phyloP scores from a whole-genome alignment of 2,113 vertebrate species.

The Cyprinus carpio region DNA sequence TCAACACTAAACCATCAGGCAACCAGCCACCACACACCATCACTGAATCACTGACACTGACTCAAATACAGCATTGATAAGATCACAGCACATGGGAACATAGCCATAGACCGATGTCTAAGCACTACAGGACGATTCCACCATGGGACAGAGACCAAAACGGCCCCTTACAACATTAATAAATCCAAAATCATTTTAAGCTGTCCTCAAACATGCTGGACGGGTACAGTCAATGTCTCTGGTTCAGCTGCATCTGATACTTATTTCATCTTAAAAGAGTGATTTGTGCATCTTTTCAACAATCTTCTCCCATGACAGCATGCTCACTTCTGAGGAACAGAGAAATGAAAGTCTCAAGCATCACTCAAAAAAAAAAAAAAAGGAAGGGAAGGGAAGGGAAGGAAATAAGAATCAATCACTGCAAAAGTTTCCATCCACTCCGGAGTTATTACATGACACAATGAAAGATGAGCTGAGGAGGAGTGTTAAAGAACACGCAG shows the following conservation, averaged over 20 bases:
- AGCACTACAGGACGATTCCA: background rate
- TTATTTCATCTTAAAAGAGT: background rate
- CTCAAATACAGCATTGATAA: background rate
- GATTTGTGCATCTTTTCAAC: background rate
- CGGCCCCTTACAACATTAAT: background rate
- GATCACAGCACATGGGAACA: background rate
- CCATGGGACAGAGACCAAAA: background rate
- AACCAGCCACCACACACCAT: background rate
- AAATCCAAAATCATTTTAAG: background rate
- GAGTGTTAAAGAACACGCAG: conserved; percentile 55
- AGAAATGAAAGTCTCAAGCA: background rate
- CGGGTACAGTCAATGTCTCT: conserved; percentile 28
- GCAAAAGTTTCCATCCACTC: conserved; percentile 57
- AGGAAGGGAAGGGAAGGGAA: conserved; percentile 48
- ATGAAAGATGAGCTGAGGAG: conserved; percentile 63
- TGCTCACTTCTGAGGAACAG: background rate
- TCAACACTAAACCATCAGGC: background rate
- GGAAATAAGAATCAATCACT: conserved; percentile 57
- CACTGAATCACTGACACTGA: background rate
- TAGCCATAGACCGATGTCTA: background rate
- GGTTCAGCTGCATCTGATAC: background rate
- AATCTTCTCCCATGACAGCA: background rate
- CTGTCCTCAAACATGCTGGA: conserved; percentile 1
- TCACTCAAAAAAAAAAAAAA: too few relatives aligned
- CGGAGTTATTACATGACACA: conserved; percentile 70